Conservation (phyloP, 92 coral and sea anemone genomes). For the Epizoanthus illoricatus region DNA sequence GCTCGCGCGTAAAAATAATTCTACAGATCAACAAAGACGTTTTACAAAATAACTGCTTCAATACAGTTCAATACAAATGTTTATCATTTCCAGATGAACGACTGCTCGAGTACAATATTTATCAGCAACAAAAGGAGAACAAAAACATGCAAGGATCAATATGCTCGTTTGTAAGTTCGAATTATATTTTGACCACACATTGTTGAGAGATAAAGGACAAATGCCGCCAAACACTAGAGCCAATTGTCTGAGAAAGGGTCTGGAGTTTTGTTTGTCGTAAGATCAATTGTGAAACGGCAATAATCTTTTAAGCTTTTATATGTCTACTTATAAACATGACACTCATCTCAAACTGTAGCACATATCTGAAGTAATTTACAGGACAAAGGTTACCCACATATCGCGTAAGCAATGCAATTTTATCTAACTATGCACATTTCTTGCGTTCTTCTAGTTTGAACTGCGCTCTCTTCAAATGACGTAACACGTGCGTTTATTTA, state of each 20-base stretch:
- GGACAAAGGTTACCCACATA: neutral
- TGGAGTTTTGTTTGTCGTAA: slow-evolving; percentile 14
- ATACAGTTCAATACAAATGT: slow-evolving; percentile 13
- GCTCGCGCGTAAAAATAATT: slow-evolving; percentile 23
- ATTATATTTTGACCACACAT: slow-evolving; percentile 20
- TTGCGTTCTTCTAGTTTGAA: too few species aligned
- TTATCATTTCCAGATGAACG: slow-evolving; percentile 25
- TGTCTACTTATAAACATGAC: neutral
- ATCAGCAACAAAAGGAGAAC: neutral
- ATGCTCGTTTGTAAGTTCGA: neutral
- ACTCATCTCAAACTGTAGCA: neutral
- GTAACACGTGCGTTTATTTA: too few species aligned
- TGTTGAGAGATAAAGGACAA: slow-evolving; percentile 19
- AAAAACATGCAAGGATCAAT: slow-evolving; percentile 1
- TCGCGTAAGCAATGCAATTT: neutral
- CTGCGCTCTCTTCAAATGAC: too few species aligned
- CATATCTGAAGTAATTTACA: slow-evolving; percentile 14
- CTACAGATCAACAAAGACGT: neutral
- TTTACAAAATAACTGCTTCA: neutral
- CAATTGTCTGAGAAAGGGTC: slow-evolving; percentile 35
- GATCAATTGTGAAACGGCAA: slow-evolving; percentile 12
- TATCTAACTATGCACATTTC: neutral
- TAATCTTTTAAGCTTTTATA: too few species aligned
- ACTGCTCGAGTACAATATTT: slow-evolving; percentile 12
- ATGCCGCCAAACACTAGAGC: neutral